phyloP scores from a whole-genome alignment of 2,797 vertebrate species.

The Tarsius wallacei region DNA sequence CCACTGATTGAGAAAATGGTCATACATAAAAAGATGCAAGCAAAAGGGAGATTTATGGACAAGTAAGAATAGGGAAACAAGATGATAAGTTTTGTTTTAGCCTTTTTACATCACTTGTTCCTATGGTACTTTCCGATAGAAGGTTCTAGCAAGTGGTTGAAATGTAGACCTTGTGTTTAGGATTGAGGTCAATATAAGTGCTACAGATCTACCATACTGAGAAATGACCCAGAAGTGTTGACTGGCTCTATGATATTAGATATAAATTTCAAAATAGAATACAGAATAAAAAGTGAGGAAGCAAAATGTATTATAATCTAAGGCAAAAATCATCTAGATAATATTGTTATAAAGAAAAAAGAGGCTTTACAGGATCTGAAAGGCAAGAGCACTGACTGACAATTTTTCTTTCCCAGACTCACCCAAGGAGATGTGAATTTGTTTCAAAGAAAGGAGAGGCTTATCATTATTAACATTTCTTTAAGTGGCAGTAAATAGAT shows the following conservation, averaged over 20 bases:
- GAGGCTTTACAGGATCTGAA: not conserved
- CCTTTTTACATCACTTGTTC: not conserved
- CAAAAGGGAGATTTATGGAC: not conserved
- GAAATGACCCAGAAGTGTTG: not conserved
- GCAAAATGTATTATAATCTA: conserved; percentile 5
- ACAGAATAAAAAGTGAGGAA: not conserved
- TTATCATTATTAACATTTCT: not conserved
- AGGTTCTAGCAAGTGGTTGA: not conserved
- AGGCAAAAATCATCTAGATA: not conserved
- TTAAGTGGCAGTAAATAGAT: not conserved
- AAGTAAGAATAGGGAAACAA: not conserved
- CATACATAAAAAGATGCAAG: not conserved
- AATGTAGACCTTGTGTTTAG: conserved; percentile 1
- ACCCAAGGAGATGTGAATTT: not conserved
- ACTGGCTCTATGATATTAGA: not conserved
- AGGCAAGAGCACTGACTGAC: not conserved
- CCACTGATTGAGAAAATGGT: not conserved
- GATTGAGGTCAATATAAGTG: not conserved
- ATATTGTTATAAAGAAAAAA: not conserved
- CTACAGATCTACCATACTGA: not conserved
- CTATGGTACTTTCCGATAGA: not conserved
- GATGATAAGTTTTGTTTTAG: not conserved
- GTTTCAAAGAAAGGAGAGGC: not conserved
- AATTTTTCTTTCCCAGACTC: not conserved
- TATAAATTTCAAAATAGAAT: not conserved